Evolutionary conservation across 2,797 vertebrate species (phyloP), one percentile per base, ranked within the genome.

Genomic region (Pseudomugil gertrudae): DNA sequence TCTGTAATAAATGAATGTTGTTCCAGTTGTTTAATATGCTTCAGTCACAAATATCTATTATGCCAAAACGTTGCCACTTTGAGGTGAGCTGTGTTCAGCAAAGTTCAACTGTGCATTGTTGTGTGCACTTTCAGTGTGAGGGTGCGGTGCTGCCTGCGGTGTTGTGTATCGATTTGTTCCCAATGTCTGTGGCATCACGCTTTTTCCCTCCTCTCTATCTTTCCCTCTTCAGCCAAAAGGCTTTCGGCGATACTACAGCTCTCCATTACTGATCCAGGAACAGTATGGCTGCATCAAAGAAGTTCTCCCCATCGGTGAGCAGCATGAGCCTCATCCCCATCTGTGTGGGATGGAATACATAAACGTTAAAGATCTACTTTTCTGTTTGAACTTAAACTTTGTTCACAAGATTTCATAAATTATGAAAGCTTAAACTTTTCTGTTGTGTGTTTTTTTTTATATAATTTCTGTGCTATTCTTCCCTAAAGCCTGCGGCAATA

Each of bases 241-340:
- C 32, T 99, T 99, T 84, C 95, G 96, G 23, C 95, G 98, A 47
- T 99, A 99, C 93, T 98, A 97, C 90, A 99, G 98, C 87, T 99
- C 98, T 36, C 98, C 98, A 13, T 91, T 99, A 60, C 95, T 99
- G 89, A 98, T 98, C 87, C 96, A 99, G n/a, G 98, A 98, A 68
- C 98, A 99, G 83, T 99, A 98, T 80, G 96, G 97, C 86, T 99
- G 96, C 90, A 99, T 99, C 89, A 98, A 98, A 87, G 98, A 99
- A 94, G 98, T 99, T 70, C 98, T 99, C 96, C 98, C 98, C 63
- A 98, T 99, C 35, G 98, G 98, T 99, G 89, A 95, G 96, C 81
- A 36, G 43, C 48, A 60, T 50, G 32, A n/a, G 52, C 65, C 54
- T 74, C 14, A 19, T 30, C 15, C 51, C 33, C 35, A 26, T 32